A percentile compares a stretch with the other conserved stretches of the same genome.
Evolutionary conservation across 2,113 vertebrate species (phyloP).

Genomic region (Dromiciops gliroides): DNA sequence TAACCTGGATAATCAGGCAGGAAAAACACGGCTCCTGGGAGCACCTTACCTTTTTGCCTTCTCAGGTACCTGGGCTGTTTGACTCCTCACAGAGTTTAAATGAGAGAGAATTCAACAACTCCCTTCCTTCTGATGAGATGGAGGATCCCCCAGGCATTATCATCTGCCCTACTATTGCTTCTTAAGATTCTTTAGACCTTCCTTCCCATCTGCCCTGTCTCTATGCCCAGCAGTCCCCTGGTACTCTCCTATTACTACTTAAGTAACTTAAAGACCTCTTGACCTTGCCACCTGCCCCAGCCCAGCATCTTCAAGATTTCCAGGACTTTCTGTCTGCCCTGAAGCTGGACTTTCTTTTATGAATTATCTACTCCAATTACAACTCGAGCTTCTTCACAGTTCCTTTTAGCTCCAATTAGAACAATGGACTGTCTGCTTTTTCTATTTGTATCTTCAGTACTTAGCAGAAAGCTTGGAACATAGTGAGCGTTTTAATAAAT

Average conservation of each 20-base stretch:
- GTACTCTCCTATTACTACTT: neutral
- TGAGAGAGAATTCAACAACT: neutral
- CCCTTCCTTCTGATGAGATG: neutral
- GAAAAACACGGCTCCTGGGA: no score
- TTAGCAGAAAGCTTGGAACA: neutral
- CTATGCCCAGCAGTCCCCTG: neutral
- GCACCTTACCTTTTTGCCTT: neutral
- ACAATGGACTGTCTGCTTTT: neutral
- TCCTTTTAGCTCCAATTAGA: neutral
- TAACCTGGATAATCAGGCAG: neutral
- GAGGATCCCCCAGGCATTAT: neutral
- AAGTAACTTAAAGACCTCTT: neutral
- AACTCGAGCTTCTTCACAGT: neutral
- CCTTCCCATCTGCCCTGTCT: neutral
- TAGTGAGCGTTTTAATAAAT: neutral
- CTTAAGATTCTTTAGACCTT: neutral
- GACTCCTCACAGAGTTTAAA: neutral
- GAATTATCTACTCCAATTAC: neutral
- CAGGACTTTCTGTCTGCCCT: neutral
- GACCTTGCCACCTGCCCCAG: neutral
- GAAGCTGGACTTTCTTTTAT: neutral
- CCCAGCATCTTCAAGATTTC: neutral
- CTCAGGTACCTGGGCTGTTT: neutral
- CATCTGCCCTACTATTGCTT: no score
- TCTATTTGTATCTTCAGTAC: neutral